Percentiles rank a stretch among this genome's conserved stretches.
phyloP scores from a whole-genome alignment of 2,888 invertebrate species.

The Cataglyphis cursor region DNA sequence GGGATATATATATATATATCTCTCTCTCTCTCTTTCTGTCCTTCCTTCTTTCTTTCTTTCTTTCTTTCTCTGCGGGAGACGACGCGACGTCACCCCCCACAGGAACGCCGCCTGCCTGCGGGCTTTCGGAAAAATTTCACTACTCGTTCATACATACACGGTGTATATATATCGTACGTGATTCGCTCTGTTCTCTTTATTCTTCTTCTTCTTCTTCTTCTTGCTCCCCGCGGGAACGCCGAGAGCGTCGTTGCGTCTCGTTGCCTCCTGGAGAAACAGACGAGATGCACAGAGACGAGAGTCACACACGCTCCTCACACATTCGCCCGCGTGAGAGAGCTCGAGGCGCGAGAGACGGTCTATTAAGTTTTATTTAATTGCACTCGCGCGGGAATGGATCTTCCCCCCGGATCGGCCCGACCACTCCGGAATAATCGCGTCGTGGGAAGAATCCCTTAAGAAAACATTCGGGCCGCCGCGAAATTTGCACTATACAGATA shows the following conservation, averaged over 20 bases:
- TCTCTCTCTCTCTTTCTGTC: background rate
- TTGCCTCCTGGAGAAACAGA: background rate
- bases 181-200: background rate
- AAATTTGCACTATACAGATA: constrained; percentile 85
- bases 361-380: constrained; percentile 42
- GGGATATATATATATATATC: constrained; percentile 27
- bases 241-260: constrained; percentile 5
- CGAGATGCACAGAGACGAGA: background rate
- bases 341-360: background rate
- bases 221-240: constrained; percentile 15
- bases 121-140: constrained; percentile 78
- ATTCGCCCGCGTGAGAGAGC: background rate
- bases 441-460: constrained; percentile 83
- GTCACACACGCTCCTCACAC: background rate
- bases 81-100: constrained; percentile 77
- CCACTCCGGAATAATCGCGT: constrained; percentile 75
- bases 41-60: background rate
- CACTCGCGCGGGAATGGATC: constrained; percentile 76
- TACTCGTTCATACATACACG: constrained; percentile 67
- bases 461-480: constrained; percentile 85
- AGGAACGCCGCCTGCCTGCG: constrained; percentile 83
- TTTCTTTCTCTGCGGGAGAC: constrained; percentile 75
- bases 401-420: constrained; percentile 65
- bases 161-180: background rate
- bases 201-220: background rate